Conservation (phyloP, 2,113 vertebrate genomes). For the Arvicanthis niloticus region DNA sequence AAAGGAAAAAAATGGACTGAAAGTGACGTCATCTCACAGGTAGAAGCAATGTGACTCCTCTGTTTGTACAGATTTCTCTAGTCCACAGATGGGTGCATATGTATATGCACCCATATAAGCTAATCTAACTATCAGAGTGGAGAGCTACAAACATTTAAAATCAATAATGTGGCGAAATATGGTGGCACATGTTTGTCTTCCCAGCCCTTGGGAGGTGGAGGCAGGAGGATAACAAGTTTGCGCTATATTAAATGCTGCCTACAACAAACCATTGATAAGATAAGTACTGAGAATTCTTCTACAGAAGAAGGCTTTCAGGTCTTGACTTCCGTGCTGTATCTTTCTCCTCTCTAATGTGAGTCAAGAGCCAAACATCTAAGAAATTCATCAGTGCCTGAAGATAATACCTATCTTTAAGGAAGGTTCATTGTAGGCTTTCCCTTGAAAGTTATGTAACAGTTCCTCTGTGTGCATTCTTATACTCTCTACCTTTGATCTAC, state of each 20-base stretch:
- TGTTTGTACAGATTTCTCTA: not conserved
- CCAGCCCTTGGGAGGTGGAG: not conserved
- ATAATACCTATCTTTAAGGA: not conserved
- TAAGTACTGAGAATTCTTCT: not conserved
- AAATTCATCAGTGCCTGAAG: not conserved
- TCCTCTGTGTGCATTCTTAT: not conserved
- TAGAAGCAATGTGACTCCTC: not conserved
- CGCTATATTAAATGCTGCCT: not conserved
- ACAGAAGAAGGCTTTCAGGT: not conserved
- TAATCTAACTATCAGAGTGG: not conserved
- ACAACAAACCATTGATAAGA: not conserved
- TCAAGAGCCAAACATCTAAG: not conserved
- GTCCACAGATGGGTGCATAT: fast-evolving
- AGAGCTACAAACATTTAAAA: not conserved
- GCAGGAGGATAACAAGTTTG: not conserved
- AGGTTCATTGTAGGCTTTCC: not conserved
- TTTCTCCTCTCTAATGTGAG: slow-evolving; percentile 17
- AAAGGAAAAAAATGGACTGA: not conserved
- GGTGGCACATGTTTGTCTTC: too few relatives aligned
- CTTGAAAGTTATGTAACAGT: not conserved
- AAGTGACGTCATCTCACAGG: slow-evolving; percentile 15
- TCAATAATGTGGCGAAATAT: not conserved
- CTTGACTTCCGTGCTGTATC: not conserved
- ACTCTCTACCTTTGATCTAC: not conserved
- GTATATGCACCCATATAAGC: fast-evolving